phyloP scores from a whole-genome alignment of 1,140 invertebrate species.

The Ptiloglossa arizonensis region DNA sequence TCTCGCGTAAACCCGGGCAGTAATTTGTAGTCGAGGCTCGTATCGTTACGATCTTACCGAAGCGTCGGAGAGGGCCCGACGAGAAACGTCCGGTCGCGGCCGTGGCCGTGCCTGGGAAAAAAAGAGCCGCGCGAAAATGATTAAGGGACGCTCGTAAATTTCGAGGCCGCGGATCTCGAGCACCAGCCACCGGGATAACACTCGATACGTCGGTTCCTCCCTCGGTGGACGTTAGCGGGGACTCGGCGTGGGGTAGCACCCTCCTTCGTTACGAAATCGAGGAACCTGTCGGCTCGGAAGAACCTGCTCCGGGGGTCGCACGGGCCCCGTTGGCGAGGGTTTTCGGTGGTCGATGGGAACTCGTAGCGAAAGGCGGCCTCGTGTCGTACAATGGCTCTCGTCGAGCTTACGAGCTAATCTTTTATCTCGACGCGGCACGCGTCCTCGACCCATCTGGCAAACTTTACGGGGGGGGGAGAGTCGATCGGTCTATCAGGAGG shows the following conservation, averaged over 20 bases:
- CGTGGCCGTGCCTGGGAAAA: neutral
- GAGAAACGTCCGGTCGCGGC: neutral
- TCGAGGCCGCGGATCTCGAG: slow-evolving; percentile 30
- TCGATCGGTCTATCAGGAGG: slow-evolving; percentile 55
- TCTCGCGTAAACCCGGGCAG: neutral
- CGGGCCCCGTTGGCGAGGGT: neutral
- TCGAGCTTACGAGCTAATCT: slow-evolving; percentile 71
- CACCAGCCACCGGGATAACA: slow-evolving; percentile 26
- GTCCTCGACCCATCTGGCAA: slow-evolving; percentile 76
- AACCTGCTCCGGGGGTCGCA: slow-evolving; percentile 35
- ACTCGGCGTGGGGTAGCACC: slow-evolving; percentile 21
- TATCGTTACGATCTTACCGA: slow-evolving; percentile 1
- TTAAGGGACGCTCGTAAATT: slow-evolving; percentile 47
- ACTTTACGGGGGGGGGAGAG: slow-evolving; percentile 39
- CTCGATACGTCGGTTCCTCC: slow-evolving; percentile 22
- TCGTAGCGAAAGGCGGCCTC: slow-evolving; percentile 33
- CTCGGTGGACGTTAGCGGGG: neutral
- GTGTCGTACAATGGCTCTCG: slow-evolving; percentile 66
- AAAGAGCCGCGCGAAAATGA: slow-evolving; percentile 18
- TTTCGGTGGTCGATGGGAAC: slow-evolving; percentile 26
- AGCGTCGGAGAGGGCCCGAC: neutral
- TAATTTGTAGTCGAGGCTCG: neutral
- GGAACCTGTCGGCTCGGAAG: slow-evolving; percentile 42
- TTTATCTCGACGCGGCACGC: slow-evolving; percentile 78
- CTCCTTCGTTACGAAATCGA: slow-evolving; percentile 13